A percentile compares a stretch with the other conserved stretches of the same genome.
Conservation (phyloP, 2,797 vertebrate species). For the Malurus leucopterus region DNA sequence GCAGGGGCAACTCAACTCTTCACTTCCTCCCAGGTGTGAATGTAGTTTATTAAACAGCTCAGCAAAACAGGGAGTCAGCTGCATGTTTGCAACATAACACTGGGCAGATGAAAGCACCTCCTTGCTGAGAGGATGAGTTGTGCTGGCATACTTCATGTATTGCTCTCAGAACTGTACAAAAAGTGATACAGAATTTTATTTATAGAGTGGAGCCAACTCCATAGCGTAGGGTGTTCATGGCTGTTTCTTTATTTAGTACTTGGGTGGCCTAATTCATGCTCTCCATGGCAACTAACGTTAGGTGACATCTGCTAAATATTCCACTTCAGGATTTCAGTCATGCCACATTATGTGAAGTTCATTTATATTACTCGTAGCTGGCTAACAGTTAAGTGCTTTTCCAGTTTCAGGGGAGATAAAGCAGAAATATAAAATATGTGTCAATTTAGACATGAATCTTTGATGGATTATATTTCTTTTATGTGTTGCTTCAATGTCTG, state of each 20-base stretch:
- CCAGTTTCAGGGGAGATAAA: background rate
- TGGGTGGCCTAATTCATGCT: constrained; percentile 58
- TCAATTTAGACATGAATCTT: background rate
- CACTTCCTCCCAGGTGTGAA: background rate
- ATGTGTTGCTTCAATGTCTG: background rate
- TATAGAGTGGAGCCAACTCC: constrained; percentile 33
- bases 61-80: background rate
- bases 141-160: background rate
- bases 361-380: constrained; percentile 6
- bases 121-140: background rate
- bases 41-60: background rate
- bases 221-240: constrained; percentile 11
- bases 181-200: constrained; percentile 41
- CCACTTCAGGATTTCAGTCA: constrained; percentile 27
- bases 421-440: background rate
- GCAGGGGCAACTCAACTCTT: background rate
- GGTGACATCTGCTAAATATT: constrained; percentile 57
- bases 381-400: constrained; percentile 9
- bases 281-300: constrained; percentile 50
- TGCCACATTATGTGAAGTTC: background rate
- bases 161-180: constrained; percentile 41
- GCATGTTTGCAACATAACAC: fast-evolving
- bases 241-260: constrained; percentile 50
- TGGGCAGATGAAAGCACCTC: background rate
- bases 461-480: background rate